phyloP scores from a whole-genome alignment of 2,888 invertebrate species.

The Lypha dubia region DNA sequence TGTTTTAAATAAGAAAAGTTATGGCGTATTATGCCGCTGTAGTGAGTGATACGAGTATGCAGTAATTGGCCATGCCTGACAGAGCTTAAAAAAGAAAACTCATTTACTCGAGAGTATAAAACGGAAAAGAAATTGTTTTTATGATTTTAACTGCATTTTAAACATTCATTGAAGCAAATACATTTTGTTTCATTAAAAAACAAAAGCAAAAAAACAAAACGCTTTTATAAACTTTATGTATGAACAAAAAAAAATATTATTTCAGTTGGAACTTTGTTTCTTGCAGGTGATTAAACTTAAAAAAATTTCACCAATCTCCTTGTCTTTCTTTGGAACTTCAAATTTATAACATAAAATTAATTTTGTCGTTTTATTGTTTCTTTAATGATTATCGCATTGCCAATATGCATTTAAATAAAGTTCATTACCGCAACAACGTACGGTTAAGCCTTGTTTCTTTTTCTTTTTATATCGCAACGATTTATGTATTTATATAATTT shows the following conservation, averaged over 20 bases:
- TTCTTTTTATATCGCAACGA: too few relatives aligned
- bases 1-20: too few relatives aligned
- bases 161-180: slow-evolving; percentile 41
- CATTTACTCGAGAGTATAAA: not conserved
- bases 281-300: slow-evolving; percentile 45
- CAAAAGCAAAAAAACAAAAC: not conserved
- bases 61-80: not conserved
- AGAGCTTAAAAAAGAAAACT: slow-evolving; percentile 4
- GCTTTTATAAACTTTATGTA: slow-evolving; percentile 5
- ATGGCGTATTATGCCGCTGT: too few relatives aligned
- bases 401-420: slow-evolving; percentile 8
- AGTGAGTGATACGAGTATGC: too few relatives aligned
- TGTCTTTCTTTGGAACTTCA: slow-evolving; percentile 4
- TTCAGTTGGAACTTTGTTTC: slow-evolving; percentile 24
- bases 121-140: slow-evolving; percentile 11
- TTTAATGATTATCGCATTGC: not conserved
- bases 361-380: slow-evolving; percentile 19
- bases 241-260: slow-evolving; percentile 9
- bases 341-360: slow-evolving; percentile 7
- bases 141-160: not conserved
- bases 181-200: slow-evolving; percentile 22
- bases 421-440: slow-evolving; percentile 21
- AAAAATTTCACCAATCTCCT: slow-evolving; percentile 49
- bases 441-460: not conserved
- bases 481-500: not conserved